phyloP scores from a whole-genome alignment of 37 sponge, comb jelly and placozoan species.

The Lycopodina hypogea region DNA sequence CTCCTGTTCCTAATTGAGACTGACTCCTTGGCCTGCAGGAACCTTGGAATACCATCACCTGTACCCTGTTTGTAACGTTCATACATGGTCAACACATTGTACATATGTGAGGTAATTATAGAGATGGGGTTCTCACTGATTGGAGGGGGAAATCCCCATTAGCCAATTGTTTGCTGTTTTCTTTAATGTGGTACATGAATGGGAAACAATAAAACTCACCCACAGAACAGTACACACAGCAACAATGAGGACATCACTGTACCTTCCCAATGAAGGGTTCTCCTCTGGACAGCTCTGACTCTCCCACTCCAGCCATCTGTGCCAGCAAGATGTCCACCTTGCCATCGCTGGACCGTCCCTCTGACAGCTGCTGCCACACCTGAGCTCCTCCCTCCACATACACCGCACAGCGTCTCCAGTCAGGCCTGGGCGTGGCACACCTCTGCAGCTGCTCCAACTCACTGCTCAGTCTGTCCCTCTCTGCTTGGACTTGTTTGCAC shows the following conservation, averaged over 20 bases:
- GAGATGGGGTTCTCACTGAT: too few species aligned
- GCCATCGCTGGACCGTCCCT: slow-evolving; percentile 80
- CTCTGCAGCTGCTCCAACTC: slow-evolving; percentile 60
- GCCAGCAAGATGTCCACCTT: slow-evolving; percentile 86
- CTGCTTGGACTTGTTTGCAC: slow-evolving; percentile 44
- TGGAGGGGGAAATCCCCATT: too few species aligned
- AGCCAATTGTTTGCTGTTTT: too few species aligned
- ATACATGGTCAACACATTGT: too few species aligned
- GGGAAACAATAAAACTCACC: too few species aligned
- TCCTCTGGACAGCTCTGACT: slow-evolving; percentile 47
- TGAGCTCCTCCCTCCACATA: slow-evolving; percentile 79
- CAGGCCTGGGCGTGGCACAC: slow-evolving; percentile 92
- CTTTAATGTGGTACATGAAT: too few species aligned
- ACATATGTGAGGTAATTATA: too few species aligned
- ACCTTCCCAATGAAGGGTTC: slow-evolving; percentile 79
- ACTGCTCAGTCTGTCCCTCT: slow-evolving; percentile 46
- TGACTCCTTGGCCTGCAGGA: slow-evolving; percentile 70
- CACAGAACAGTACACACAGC: too few species aligned
- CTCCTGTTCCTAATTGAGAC: slow-evolving; percentile 51
- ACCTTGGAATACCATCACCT: slow-evolving; percentile 60
- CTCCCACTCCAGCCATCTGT: slow-evolving; percentile 70
- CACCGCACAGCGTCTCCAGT: slow-evolving; percentile 77
- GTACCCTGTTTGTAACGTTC: slow-evolving; percentile 56
- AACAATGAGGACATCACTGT: too few species aligned
- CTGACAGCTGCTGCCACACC: slow-evolving; percentile 67